Evolutionary conservation across 2,113 vertebrate genomes (phyloP).

Genomic region (Erinaceus europaeus): DNA sequence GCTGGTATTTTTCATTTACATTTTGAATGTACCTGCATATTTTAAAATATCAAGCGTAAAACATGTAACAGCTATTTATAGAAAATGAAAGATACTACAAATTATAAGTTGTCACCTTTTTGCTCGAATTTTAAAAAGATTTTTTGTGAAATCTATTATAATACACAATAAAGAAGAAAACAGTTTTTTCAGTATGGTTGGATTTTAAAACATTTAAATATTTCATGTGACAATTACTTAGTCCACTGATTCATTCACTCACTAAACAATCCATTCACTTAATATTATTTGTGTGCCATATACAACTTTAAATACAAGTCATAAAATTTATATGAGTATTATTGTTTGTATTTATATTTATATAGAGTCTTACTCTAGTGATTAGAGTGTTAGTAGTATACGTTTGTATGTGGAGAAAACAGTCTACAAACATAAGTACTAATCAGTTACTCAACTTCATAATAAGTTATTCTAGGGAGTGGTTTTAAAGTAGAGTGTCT

Average conservation of each 20-base stretch:
- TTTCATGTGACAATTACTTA: conserved; percentile 49
- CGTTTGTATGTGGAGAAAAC: neutral
- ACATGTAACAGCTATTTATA: conserved; percentile 58
- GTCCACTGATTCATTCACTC: neutral
- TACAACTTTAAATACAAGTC: too few relatives aligned
- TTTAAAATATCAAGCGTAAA: conserved; percentile 74
- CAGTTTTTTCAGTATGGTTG: conserved; percentile 26
- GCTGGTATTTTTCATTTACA: conserved; percentile 55
- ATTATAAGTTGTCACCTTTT: conserved; percentile 35
- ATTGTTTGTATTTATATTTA: too few relatives aligned
- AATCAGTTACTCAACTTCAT: neutral
- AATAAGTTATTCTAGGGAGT: conserved; percentile 7
- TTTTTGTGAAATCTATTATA: conserved; percentile 59
- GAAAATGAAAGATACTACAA: conserved; percentile 57
- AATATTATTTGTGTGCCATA: too few relatives aligned
- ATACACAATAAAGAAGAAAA: conserved; percentile 68
- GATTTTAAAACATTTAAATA: conserved; percentile 28
- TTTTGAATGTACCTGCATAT: conserved; percentile 63
- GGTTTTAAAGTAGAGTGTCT: neutral
- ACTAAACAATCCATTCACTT: neutral
- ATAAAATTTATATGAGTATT: too few relatives aligned
- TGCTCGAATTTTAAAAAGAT: conserved; percentile 54
- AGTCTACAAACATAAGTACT: neutral
- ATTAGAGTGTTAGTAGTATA: neutral
- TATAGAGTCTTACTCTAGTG: neutral